Evolutionary conservation across 2,113 vertebrate genomes (phyloP).

Genomic region (Zeus faber): DNA sequence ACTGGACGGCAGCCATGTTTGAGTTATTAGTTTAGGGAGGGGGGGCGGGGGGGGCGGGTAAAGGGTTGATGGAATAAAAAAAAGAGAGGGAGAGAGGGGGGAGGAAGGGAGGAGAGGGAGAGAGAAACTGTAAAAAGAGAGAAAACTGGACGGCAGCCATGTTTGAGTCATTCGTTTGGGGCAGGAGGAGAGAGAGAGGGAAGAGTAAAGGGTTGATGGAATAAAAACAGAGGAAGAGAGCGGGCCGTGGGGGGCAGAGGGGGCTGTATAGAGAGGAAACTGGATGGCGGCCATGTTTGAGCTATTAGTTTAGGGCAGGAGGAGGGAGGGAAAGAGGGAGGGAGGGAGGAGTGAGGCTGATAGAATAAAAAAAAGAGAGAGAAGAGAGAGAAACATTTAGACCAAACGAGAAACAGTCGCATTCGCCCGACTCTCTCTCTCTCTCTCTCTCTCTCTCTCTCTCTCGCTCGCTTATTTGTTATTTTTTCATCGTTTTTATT

Average conservation of each 20-base stretch:
- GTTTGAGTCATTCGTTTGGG: constrained; percentile 41
- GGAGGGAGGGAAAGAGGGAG: background rate
- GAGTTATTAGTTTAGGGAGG: constrained; percentile 41
- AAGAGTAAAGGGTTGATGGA: constrained; percentile 17
- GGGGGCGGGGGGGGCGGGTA: constrained; percentile 26
- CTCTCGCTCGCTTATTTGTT: too few relatives aligned
- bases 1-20: constrained; percentile 37
- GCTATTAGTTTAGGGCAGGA: constrained; percentile 10
- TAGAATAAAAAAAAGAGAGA: constrained; percentile 17
- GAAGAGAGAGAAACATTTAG: constrained; percentile 14
- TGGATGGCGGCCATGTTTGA: constrained; percentile 30
- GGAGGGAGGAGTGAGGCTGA: constrained; percentile 9
- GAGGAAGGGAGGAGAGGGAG: background rate
- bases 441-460: too few relatives aligned
- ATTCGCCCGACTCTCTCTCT: too few relatives aligned
- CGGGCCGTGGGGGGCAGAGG: constrained; percentile 21
- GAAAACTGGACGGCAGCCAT: constrained; percentile 31
- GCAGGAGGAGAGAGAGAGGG: constrained; percentile 22
- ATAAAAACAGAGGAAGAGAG: constrained; percentile 11
- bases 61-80: background rate
- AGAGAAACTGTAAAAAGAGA: constrained; percentile 8
- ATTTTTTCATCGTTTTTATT: too few relatives aligned
- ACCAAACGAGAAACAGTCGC: too few relatives aligned
- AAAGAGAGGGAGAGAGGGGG: constrained; percentile 18
- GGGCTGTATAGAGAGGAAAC: constrained; percentile 29